A percentile compares a stretch with the other conserved stretches of the same genome.
Conservation (phyloP, 35 echinoderm and acorn worm species). For the Apostichopus parvimensis region DNA sequence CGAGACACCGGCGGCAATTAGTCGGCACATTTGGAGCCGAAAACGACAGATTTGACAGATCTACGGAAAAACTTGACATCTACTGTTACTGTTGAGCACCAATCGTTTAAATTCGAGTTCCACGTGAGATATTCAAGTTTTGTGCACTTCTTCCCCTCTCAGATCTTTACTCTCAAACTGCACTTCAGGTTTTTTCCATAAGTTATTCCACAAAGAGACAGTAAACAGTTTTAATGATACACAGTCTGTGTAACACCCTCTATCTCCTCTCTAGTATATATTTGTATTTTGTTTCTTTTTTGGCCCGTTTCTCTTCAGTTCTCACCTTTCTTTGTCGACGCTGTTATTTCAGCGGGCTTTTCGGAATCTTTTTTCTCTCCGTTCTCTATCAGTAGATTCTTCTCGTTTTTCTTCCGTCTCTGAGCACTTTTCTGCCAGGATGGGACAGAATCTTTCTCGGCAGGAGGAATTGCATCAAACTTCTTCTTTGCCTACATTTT, state of each 20-base stretch:
- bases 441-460: slow-evolving; percentile 15
- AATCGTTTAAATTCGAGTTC: no score
- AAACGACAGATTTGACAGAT: no score
- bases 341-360: slow-evolving; percentile 15
- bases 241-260: no score
- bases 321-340: slow-evolving; percentile 60
- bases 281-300: no score
- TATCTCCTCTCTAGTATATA: no score
- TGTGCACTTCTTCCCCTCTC: no score
- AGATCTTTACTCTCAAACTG: no score
- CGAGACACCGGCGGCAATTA: no score
- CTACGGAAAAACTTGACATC: no score
- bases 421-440: slow-evolving; percentile 33
- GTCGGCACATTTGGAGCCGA: no score
- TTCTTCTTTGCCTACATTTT: slow-evolving; percentile 20
- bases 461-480: neutral
- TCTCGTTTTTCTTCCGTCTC: slow-evolving; percentile 46
- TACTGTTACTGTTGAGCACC: no score
- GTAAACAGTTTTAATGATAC: neutral
- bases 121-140: no score
- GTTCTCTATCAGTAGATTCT: slow-evolving; percentile 46
- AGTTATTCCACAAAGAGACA: neutral
- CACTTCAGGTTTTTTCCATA: neutral
- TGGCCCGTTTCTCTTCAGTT: neutral
- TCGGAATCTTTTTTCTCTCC: slow-evolving; percentile 50